These are phyloP conservation scores for Oreonectes daqikongensis DNA, from an alignment of 2,797 vertebrate species.

Conservation along the genomic window DNA sequence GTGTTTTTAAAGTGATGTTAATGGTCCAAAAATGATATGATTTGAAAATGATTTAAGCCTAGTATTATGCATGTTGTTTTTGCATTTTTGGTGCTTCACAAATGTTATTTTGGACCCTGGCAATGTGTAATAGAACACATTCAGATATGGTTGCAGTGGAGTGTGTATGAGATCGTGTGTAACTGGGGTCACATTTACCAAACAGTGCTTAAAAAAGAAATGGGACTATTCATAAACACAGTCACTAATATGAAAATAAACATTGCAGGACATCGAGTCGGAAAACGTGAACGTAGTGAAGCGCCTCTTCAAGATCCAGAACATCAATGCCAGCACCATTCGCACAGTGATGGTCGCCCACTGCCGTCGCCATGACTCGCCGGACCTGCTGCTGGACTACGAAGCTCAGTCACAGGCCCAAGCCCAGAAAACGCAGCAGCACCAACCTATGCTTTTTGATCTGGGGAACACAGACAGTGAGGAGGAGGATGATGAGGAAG, in stretches of 20 bases:
- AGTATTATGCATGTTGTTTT: too few relatives aligned
- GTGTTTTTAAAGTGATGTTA: not conserved
- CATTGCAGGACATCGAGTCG: conserved; percentile 87
- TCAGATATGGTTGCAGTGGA: too few relatives aligned
- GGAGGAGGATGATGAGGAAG: conserved; percentile 77
- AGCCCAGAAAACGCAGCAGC: conserved; percentile 53
- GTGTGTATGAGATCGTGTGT: too few relatives aligned
- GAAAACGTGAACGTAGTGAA: conserved; percentile 97
- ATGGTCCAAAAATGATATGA: too few relatives aligned
- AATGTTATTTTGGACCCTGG: too few relatives aligned
- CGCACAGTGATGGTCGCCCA: conserved; percentile 97
- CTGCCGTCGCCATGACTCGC: conserved; percentile 86
- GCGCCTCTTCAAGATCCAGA: conserved; percentile 97
- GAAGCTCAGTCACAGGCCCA: conserved; percentile 75
- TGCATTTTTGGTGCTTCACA: too few relatives aligned
- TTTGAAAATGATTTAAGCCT: too few relatives aligned
- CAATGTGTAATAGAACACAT: too few relatives aligned
- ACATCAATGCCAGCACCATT: conserved; percentile 95
- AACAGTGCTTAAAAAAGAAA: too few relatives aligned
- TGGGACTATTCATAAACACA: too few relatives aligned
- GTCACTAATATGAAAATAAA: too few relatives aligned
- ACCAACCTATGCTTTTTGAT: conserved; percentile 80
- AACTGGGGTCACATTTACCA: too few relatives aligned
- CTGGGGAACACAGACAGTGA: conserved; percentile 79
- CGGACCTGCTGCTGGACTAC: conserved; percentile 86